Conservation (phyloP, 2,888 invertebrate species). For the Helleia helle region DNA sequence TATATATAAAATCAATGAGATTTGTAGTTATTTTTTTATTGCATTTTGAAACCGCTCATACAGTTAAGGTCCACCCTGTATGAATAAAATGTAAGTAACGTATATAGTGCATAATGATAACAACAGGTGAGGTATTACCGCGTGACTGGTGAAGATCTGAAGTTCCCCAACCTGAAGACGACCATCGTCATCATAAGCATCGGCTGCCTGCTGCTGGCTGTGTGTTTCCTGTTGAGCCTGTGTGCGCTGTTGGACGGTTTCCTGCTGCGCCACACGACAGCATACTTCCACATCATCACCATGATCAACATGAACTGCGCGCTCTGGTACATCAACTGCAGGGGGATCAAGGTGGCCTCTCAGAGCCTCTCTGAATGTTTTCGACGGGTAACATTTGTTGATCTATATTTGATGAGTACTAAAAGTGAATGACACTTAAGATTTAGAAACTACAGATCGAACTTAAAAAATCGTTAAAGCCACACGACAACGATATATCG, state of each 20-base stretch:
- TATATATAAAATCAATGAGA: too few relatives aligned
- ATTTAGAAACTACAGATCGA: too few relatives aligned
- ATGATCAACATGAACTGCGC: constrained; percentile 84
- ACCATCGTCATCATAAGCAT: constrained; percentile 76
- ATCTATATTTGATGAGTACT: neutral
- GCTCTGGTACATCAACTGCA: constrained; percentile 80
- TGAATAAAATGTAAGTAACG: too few relatives aligned
- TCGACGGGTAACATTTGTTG: constrained; percentile 41
- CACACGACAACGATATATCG: too few relatives aligned
- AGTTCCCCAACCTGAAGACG: constrained; percentile 76
- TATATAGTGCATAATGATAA: constrained; percentile 9
- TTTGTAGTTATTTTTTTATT: too few relatives aligned
- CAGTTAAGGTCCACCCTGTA: too few relatives aligned
- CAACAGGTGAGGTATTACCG: constrained; percentile 69
- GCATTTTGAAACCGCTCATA: too few relatives aligned
- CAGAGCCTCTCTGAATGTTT: constrained; percentile 70
- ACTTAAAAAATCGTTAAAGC: too few relatives aligned
- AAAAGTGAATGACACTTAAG: neutral
- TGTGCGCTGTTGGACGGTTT: constrained; percentile 77
- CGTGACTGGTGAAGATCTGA: constrained; percentile 73
- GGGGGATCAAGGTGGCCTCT: constrained; percentile 77
- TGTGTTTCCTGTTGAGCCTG: constrained; percentile 74
- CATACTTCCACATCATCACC: constrained; percentile 78
- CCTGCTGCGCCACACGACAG: constrained; percentile 75
- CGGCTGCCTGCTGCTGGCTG: constrained; percentile 75